A percentile compares a stretch with the other conserved stretches of the same genome.
These are phyloP conservation scores for Apis florea DNA, from an alignment of 1,140 invertebrate genomes.

Conservation along the genomic window DNA sequence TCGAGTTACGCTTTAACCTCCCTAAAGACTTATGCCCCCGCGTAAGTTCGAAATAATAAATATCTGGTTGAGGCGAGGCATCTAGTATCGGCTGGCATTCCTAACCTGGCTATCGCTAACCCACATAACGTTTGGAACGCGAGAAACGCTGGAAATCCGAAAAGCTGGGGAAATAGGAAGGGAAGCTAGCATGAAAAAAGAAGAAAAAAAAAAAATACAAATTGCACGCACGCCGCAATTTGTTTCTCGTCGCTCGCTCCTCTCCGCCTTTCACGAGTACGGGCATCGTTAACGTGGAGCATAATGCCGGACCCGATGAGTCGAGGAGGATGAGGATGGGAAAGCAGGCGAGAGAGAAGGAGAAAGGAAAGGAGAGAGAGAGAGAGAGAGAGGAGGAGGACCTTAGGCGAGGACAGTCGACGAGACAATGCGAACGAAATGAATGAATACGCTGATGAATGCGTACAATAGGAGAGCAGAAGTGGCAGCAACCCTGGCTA, in stretches of 20 bases:
- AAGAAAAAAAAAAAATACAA: neutral
- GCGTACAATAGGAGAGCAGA: constrained; percentile 73
- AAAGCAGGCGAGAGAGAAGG: constrained; percentile 45
- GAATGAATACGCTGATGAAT: constrained; percentile 80
- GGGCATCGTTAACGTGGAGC: constrained; percentile 61
- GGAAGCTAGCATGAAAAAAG: neutral
- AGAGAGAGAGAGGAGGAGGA: constrained; percentile 30
- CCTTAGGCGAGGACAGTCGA: constrained; percentile 72
- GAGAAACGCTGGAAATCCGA: too few species aligned
- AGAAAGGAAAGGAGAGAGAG: too few species aligned
- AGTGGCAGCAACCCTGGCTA: constrained; percentile 68
- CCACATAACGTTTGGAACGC: too few species aligned
- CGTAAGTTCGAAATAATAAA: too few species aligned
- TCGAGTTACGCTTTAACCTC: too few species aligned
- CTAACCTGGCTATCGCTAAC: too few species aligned
- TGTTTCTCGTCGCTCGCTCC: constrained; percentile 13
- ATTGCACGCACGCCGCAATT: constrained; percentile 40
- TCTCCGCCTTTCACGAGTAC: constrained; percentile 45
- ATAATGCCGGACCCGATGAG: constrained; percentile 67
- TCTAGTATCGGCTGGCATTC: too few species aligned
- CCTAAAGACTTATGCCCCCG: too few species aligned
- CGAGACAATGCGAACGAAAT: constrained; percentile 76
- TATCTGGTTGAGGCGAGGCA: too few species aligned
- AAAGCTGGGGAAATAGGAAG: neutral
- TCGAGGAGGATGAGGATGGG: constrained; percentile 38